Evolutionary conservation across 2,888 invertebrate genomes (phyloP), one percentile per base, ranked within the genome.

Genomic region (Agelastica alni): DNA sequence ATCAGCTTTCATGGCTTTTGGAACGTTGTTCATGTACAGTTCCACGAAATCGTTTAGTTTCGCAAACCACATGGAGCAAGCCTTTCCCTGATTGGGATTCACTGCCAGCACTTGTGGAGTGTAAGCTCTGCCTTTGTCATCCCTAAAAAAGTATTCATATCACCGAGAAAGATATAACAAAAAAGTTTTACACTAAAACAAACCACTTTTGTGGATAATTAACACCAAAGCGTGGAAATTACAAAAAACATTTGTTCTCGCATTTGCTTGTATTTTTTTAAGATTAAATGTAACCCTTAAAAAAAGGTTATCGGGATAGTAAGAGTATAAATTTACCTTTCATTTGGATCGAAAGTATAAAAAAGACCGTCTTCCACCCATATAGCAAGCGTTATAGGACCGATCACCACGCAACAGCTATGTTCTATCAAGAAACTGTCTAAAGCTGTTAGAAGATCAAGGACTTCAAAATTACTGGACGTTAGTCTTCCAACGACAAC

Each of bases 301-400:
- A 7, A 39, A 34, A 18, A 17, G 6, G 39, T 2, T n/a, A n/a
- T n/a, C n/a, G n/a, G n/a, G n/a, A n/a, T n/a, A n/a, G n/a, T n/a
- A n/a, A n/a, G n/a, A n/a, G n/a, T n/a, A 26, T 6, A 20, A 14
- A 12, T 36, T 14, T 37, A 58, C 61, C 61, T 60, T 75, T 63
- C 77, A 56, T 78, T 76, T 0, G 78, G 76, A 67, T 79, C 79
- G 56, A 78, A 79, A 74, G 78, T 76, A 59, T 74, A 80, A 56
- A 66, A 79, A 2, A 65, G 39, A 4, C 69, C 71, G 45, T 74
- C 73, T 60, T 79, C 78, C 3, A 69, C 64, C 79, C 79, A 79
- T 6, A 79, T 65, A 0, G 78, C 75, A 2, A 78, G 61, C 9
- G 65, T 65, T 16, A 75, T 56, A 0, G 79, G 79, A 0, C 79